Evolutionary conservation across 2,797 vertebrate species (phyloP), one percentile per base, ranked within the genome.

Genomic region (Tamandua tetradactyla): DNA sequence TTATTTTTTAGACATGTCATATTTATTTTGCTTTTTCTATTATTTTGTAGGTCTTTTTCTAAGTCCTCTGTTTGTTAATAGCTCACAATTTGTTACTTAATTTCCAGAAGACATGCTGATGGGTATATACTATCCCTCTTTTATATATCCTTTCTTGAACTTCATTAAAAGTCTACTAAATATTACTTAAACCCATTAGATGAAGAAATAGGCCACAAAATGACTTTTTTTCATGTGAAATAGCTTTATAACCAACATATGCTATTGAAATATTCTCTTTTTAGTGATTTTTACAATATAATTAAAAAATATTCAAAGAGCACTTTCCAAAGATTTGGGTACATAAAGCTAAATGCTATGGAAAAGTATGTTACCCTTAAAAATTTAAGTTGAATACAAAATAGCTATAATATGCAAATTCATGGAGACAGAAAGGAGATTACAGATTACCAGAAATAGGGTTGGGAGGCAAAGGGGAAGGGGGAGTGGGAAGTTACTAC

Each of bases 361-460:
- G 32, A 37, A 81, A 85, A 83, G 3, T 52, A 62, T 47, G 17
- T 47, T 18, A 80, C 78, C 23, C n/a, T 93, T 71, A 61, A 88
- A 92, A 32, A 52, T 37, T 84, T 87, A 75, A 17, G 47, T 76
- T 92, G 40, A 95, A 94, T 55, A 55, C 17, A 18, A 55, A 55
- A 55, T 55, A 5, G 13, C 17, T 55, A 55, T 18, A 55, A 55
- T 55, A 55, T 20, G 18, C 52, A 55, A 55, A 55, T 55, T 55
- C 52, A 55, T 55, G 52, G 52, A 55, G 17, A 17, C 52, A 55
- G 52, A 55, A 55, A 55, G 52, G 55, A 55, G 52, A 55, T 55
- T 55, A 55, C 52, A 18, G n/a, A 20, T 55, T 55, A 55, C 52
- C 52, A 20, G 18, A 55, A 18, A 6, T 55, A 55, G 52, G 52